Percentiles rank a stretch among this genome's conserved stretches.
phyloP scores from a whole-genome alignment of 1,140 invertebrate genomes.

The Chelonus insularis region DNA sequence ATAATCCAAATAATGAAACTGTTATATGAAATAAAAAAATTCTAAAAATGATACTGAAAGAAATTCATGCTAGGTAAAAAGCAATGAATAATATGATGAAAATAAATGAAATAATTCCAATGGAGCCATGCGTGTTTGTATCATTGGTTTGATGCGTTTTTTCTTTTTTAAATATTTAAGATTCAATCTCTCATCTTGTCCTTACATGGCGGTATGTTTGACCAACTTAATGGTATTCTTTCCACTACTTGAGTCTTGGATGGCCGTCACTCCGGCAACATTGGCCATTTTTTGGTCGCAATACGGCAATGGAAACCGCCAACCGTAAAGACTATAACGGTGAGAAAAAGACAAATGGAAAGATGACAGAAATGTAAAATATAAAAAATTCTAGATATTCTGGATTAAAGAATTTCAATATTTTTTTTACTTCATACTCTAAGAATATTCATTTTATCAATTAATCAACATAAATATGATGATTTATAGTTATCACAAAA shows the following conservation, averaged over 20 bases:
- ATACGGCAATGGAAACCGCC: constrained; percentile 91
- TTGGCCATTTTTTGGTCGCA: constrained; percentile 76
- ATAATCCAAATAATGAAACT: constrained; percentile 18
- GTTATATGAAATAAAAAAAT: constrained; percentile 31
- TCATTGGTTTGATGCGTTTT: constrained; percentile 10
- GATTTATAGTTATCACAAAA: no score
- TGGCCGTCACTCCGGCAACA: constrained; percentile 73
- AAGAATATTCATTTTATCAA: no score
- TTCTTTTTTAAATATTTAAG: constrained; percentile 5
- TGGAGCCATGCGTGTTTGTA: constrained; percentile 55
- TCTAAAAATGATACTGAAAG: constrained; percentile 33
- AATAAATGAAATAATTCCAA: constrained; percentile 20
- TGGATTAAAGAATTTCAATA: constrained; percentile 29
- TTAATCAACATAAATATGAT: no score
- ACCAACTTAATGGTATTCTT: constrained; percentile 62
- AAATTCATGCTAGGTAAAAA: constrained; percentile 52
- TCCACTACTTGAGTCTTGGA: constrained; percentile 63
- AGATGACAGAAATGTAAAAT: constrained; percentile 27
- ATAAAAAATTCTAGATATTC: neutral
- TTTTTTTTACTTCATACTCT: no score
- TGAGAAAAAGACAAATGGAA: constrained; percentile 42
- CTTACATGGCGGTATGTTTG: constrained; percentile 61
- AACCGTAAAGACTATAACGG: constrained; percentile 85
- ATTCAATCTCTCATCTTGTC: constrained; percentile 28
- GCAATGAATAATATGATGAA: constrained; percentile 36